A percentile compares a stretch with the other conserved stretches of the same genome.
phyloP scores from a whole-genome alignment of 2,113 vertebrate genomes.

The Stercorarius parasiticus region DNA sequence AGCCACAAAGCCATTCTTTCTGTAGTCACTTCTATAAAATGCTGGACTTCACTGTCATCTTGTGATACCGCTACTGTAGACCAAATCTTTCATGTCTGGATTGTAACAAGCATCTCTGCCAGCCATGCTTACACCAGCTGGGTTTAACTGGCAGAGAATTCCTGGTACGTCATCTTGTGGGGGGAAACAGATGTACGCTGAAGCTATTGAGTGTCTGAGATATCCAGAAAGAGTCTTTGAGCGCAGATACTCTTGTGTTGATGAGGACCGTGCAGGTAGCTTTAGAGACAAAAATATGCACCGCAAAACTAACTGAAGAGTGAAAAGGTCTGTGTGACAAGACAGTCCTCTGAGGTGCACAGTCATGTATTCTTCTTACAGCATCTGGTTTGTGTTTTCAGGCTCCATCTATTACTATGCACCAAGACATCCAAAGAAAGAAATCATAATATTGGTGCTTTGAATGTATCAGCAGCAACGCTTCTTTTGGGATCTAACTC shows the following conservation, averaged over 20 bases:
- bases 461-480: background rate
- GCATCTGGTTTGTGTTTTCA: background rate
- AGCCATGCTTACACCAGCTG: background rate
- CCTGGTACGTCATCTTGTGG: fast-evolving
- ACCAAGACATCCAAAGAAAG: background rate
- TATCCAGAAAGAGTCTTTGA: background rate
- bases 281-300: background rate
- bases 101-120: background rate
- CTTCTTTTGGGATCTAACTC: background rate
- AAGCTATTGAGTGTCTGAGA: background rate
- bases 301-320: background rate
- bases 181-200: background rate
- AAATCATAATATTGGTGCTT: background rate
- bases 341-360: background rate
- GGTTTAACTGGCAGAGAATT: background rate
- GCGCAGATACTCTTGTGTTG: background rate
- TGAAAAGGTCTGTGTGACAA: background rate
- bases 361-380: background rate
- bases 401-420: background rate
- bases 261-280: background rate
- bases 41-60: background rate
- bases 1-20: background rate
- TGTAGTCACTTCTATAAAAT: background rate
- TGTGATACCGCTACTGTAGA: background rate
- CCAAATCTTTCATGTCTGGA: background rate